These are phyloP conservation scores for Riparia riparia DNA, from an alignment of 2,113 vertebrate genomes.

Conservation along the genomic window DNA sequence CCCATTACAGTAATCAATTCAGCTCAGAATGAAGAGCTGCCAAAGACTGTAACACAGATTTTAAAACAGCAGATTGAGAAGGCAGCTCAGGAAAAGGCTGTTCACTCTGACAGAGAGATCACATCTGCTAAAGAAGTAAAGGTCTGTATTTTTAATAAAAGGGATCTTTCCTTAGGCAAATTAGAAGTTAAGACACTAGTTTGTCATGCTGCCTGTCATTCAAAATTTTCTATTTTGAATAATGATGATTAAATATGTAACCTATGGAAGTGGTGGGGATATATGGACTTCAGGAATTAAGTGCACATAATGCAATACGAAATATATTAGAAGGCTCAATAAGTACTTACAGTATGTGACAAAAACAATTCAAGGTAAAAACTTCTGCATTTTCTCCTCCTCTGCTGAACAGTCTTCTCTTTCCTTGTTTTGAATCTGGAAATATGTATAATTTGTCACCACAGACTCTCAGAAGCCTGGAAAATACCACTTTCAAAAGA, in stretches of 20 bases:
- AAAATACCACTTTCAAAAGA: neutral
- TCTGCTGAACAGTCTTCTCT: neutral
- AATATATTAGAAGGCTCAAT: neutral
- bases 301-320: neutral
- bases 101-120: constrained; percentile 57
- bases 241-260: neutral
- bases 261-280: neutral
- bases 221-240: neutral
- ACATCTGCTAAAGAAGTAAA: constrained; percentile 85
- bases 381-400: neutral
- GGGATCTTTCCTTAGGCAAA: neutral
- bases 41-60: constrained; percentile 88
- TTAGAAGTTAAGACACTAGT: neutral
- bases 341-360: neutral
- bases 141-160: constrained; percentile 73
- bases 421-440: constrained; percentile 22
- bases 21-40: constrained; percentile 83
- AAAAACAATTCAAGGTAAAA: neutral
- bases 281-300: neutral
- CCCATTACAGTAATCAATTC: constrained; percentile 73
- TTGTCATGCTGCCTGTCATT: neutral
- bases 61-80: constrained; percentile 92
- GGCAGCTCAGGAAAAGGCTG: constrained; percentile 81
- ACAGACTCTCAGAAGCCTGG: constrained; percentile 2
- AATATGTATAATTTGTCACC: neutral